A percentile compares a stretch with the other conserved stretches of the same genome.
phyloP scores from a whole-genome alignment of 1,140 invertebrate genomes.

The Dendrolimus kikuchii region DNA sequence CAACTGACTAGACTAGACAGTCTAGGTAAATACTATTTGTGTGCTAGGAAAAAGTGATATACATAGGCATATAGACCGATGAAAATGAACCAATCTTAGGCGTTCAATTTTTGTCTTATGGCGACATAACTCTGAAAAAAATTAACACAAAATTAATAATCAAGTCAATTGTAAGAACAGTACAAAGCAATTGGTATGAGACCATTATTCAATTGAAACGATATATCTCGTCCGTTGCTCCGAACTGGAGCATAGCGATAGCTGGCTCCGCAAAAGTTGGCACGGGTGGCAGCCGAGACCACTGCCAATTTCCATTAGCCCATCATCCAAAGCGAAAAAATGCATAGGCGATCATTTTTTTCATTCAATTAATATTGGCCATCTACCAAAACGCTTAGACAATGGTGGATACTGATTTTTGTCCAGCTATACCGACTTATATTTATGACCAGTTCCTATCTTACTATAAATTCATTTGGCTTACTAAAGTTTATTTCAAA shows the following conservation, averaged over 20 bases:
- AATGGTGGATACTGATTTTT: constrained; percentile 16
- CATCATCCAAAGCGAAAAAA: constrained; percentile 71
- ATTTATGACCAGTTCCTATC: too few relatives aligned
- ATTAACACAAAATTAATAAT: too few relatives aligned
- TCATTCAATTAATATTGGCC: constrained; percentile 71
- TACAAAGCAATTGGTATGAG: constrained; percentile 49
- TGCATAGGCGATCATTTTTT: constrained; percentile 69
- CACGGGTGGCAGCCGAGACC: constrained; percentile 56
- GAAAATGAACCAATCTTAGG: too few relatives aligned
- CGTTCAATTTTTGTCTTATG: too few relatives aligned
- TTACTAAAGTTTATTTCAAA: too few relatives aligned
- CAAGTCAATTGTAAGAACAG: constrained; percentile 32
- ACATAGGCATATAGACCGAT: too few relatives aligned
- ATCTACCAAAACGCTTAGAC: constrained; percentile 59
- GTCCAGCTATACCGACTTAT: not conserved
- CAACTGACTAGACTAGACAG: too few relatives aligned
- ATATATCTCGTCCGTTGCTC: constrained; percentile 57
- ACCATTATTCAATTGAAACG: constrained; percentile 66
- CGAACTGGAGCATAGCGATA: constrained; percentile 61
- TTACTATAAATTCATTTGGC: too few relatives aligned
- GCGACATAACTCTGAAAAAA: too few relatives aligned
- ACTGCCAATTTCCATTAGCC: constrained; percentile 71
- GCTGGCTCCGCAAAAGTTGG: constrained; percentile 68
- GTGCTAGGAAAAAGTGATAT: too few relatives aligned
- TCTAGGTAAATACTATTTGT: too few relatives aligned